Conservation (phyloP, 2,888 invertebrate genomes). For the Hyposoter didymator region DNA sequence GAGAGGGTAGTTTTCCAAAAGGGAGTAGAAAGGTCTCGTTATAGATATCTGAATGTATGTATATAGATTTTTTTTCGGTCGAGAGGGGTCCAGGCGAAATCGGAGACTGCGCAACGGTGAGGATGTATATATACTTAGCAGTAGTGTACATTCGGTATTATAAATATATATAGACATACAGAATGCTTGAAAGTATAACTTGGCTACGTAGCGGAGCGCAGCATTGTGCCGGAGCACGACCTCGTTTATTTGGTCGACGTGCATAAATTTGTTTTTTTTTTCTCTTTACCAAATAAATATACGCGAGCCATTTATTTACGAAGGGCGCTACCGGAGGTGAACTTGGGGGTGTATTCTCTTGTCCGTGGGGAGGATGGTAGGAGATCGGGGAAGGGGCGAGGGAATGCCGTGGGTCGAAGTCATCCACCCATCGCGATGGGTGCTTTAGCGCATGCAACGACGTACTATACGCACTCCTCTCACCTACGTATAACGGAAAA, state of each 20-base stretch:
- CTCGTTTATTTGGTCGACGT: slow-evolving; percentile 64
- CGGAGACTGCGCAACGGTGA: slow-evolving; percentile 40
- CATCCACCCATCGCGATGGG: slow-evolving; percentile 43
- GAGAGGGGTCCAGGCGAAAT: slow-evolving; percentile 56
- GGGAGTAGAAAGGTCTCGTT: slow-evolving; percentile 41
- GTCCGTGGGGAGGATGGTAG: neutral
- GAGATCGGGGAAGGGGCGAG: slow-evolving; percentile 5
- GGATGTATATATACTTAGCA: slow-evolving; percentile 11
- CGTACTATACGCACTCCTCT: slow-evolving; percentile 1
- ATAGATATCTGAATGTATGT: slow-evolving; percentile 15
- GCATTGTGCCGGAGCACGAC: slow-evolving; percentile 49
- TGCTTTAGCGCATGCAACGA: slow-evolving; percentile 36
- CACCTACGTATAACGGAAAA: slow-evolving; percentile 3
- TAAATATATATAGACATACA: neutral
- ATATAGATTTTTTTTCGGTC: slow-evolving; percentile 45
- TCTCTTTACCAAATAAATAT: slow-evolving; percentile 78
- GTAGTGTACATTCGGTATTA: neutral
- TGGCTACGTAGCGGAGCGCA: slow-evolving; percentile 24
- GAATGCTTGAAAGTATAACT: slow-evolving; percentile 5
- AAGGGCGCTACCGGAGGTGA: slow-evolving; percentile 63
- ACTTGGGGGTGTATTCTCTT: slow-evolving; percentile 48
- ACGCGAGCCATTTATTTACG: slow-evolving; percentile 77
- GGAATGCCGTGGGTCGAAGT: slow-evolving; percentile 34
- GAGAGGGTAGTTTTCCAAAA: slow-evolving; percentile 65
- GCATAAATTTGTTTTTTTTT: slow-evolving; percentile 75